Evolutionary conservation across 2,888 invertebrate genomes (phyloP), one percentile per base, ranked within the genome.

Genomic region (Aphidius colemani): DNA sequence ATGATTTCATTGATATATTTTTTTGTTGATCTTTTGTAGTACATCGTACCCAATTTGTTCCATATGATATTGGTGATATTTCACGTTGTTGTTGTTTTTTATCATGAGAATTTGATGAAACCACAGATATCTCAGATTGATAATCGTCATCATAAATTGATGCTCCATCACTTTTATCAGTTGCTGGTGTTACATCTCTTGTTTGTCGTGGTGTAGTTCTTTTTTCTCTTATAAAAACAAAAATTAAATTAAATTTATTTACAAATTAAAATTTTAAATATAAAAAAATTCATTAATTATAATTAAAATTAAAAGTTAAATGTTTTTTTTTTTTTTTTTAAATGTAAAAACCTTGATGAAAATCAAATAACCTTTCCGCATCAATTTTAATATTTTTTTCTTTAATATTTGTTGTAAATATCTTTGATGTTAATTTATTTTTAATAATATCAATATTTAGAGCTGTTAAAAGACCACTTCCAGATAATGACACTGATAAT

Each of bases 401-500:
- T 53, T 69, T 58, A 48, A 65, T 56, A 41, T 50, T 63, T 43
- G 30, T 30, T 30, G 30, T 30, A 30, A 5, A 30, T 30, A 30
- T 5, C 5, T 30, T 30, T 30, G 30, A 30, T 30, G 30, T 30
- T 30, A 30, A 30, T 30, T 30, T 30, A 30, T 30, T 30, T 41
- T 40, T 7, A 9, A 61, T 48, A 13, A 13, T 6, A 48, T 57
- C 39, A 13, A 63, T 51, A 2, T 67, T 71, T n/a, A 74, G 53
- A 2, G 72, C 71, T 45, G 72, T 76, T 10, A 67, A 67, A 6
- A 79, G 65, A 3, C 66, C 66, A 2, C 55, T 65, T 30, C 66
- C 59, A 2, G 76, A 73, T 43, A 77, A 57, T 6, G 67, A 58
- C 77, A 80, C 79, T 9, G 79, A 77, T 45, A 76, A 67, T 39